Base-by-base conservation (phyloP, 2,797 vertebrate species). In the Acrossocheilus fasciatus region DNA sequence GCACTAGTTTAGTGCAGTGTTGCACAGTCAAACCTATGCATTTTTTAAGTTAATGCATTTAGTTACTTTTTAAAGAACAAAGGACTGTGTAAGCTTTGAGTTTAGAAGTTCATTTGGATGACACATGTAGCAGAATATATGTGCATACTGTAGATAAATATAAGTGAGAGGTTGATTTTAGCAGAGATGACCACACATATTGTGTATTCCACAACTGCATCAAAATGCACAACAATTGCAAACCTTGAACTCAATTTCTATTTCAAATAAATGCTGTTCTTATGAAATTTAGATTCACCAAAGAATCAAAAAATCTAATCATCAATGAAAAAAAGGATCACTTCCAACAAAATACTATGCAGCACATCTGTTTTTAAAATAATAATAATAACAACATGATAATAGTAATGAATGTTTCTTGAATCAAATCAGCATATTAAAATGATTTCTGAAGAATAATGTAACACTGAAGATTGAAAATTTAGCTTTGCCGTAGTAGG, bases 81-180 rank as follows among this genome's bases (percentile, higher is more conserved):
- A 62, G 62, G 18, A 4, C n/a, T 64, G 15, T 59, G 34, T 9
- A 36, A 77, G 34, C 3, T 4, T 41, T 64, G 39, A 17, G 77
- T 79, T 45, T n/a, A 18, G 15, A 64, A 45, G 54, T 64, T 80
- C 2, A 64, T 43, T 45, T 79, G 57, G n/a, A 45, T 79, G n/a
- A 20, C 57, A 80, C 39, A 30, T 26, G 23, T 62, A 43, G 54
- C 14, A 62, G n/a, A 79, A 64, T 30, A 20, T 41, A 62, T 26
- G 30, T 54, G 50, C 26, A 36, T 15, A 14, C 20, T 72, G 23
- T 43, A 72, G n/a, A 50, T 75, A 30, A 30, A 76, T 9, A 75
- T 18, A 41, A 41, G 39, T 10, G 17, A 52, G 4, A 20, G 17
- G n/a, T 34, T 76, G 47, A 34, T 26, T 62, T 43, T 4, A 26